These are phyloP conservation scores for Neoaliturus tenellus DNA, from an alignment of 2,888 invertebrate species.

Conservation along the genomic window DNA sequence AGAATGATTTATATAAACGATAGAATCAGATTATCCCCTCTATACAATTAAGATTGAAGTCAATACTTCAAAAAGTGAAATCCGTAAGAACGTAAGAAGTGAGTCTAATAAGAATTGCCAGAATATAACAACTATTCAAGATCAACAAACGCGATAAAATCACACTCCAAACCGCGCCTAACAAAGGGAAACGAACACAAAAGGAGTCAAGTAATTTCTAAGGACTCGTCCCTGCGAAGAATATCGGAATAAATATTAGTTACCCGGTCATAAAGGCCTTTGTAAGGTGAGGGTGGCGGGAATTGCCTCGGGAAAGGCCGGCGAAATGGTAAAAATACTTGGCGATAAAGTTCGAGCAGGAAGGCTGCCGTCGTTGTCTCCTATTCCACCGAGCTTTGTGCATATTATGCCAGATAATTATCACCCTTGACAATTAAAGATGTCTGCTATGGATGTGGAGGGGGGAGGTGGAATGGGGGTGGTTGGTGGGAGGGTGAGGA, in stretches of 20 bases:
- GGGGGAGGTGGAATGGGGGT: not conserved
- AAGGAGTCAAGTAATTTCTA: slow-evolving; percentile 1
- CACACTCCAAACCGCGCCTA: not conserved
- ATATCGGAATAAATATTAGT: slow-evolving; percentile 23
- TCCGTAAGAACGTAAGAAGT: no score
- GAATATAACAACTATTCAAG: no score
- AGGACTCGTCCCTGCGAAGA: not conserved
- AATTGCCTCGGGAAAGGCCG: not conserved
- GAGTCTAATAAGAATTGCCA: no score
- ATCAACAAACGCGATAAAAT: not conserved
- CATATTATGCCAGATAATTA: slow-evolving; percentile 55
- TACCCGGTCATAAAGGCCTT: slow-evolving; percentile 25
- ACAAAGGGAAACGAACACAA: not conserved
- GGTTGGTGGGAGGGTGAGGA: not conserved
- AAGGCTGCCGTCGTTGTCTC: slow-evolving; percentile 17
- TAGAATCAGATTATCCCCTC: no score
- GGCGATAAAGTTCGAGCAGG: slow-evolving; percentile 30
- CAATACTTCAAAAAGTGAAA: no score
- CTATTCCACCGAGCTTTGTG: slow-evolving; percentile 48
- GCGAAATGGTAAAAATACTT: slow-evolving; percentile 56
- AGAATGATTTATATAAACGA: no score
- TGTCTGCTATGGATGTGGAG: slow-evolving; percentile 8
- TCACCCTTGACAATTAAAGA: slow-evolving; percentile 54
- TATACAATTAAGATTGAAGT: no score
- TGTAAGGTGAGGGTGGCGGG: slow-evolving; percentile 6